phyloP scores from a whole-genome alignment of 2,113 vertebrate species.

The Lepus europaeus region DNA sequence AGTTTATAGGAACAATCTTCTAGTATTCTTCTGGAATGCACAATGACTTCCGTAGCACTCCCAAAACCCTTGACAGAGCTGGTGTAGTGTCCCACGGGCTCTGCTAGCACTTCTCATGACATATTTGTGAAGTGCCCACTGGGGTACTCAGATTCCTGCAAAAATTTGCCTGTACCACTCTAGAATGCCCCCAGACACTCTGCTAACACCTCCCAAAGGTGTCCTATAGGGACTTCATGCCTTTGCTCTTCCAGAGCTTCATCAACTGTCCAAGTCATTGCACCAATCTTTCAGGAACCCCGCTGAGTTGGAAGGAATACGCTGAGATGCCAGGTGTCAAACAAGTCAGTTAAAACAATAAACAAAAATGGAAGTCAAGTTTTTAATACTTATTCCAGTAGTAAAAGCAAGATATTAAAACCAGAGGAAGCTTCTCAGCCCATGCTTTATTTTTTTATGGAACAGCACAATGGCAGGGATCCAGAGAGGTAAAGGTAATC shows the following conservation, averaged over 20 bases:
- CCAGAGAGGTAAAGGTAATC: neutral
- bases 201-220: neutral
- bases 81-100: neutral
- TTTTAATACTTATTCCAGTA: neutral
- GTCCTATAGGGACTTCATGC: neutral
- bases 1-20: neutral
- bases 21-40: neutral
- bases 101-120: neutral
- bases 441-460: neutral
- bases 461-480: neutral
- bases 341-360: neutral
- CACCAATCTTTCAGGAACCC: neutral
- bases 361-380: neutral
- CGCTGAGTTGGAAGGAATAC: neutral
- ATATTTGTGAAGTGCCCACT: neutral
- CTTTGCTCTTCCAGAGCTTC: neutral
- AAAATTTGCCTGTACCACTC: neutral
- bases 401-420: neutral
- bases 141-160: too few species aligned
- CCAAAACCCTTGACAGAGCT: too few species aligned
- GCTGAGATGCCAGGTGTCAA: neutral
- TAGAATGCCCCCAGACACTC: neutral
- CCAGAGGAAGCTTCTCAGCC: neutral
- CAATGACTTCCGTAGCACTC: too few species aligned
- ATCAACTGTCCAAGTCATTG: neutral